Base-by-base conservation (phyloP, 2,113 vertebrate species). In the Lonchura striata region DNA sequence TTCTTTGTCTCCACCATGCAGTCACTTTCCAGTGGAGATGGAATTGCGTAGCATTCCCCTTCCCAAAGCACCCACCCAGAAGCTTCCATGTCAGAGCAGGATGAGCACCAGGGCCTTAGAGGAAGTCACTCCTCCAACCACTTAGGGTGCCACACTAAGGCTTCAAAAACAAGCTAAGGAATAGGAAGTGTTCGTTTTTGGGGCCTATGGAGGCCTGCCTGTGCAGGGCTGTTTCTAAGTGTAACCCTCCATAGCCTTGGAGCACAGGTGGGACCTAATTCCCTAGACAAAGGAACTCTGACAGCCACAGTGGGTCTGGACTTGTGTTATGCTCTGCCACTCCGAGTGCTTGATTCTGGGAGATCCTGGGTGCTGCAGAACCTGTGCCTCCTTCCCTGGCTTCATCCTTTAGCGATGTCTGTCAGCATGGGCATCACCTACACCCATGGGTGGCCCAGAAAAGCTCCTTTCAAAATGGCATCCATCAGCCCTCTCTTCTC, bases 221-320 rank as follows among this genome's bases (percentile, higher is more conserved):
- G 13, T 44, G 60, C 19, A 61, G 46, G 22, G 42, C 7, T 82
- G 17, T 28, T 75, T 70, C n/a, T 13, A 15, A n/a, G 13, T 33
- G 79, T 65, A 42, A 37, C 11, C 15, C 18, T 39, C 19, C 0
- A 0, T 3, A 69, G 24, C 16, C 17, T 19, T 59, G 74, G 23
- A 84, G 46, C 23, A 53, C 46, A 74, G 21, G 6, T 57, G 54
- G 33, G 16, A 64, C 44, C 37, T 46, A 11, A 17, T 37, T 87
- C 31, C 19, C 10, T 14, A 54, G 10, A 44, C 0, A 2, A 70
- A 8, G 28, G 35, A 77, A 18, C 22, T 0, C 0, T 28, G 37
- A 37, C 24, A 74, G 46, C 17, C 54, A 42, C 24, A 18, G 31
- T 30, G 24, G 8, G 13, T 71, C 75, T 54, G 49, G 35, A 27